Percentiles rank a stretch among this genome's conserved stretches.
Conservation (phyloP, 2,113 vertebrate genomes). For the Ariopsis seemanni region DNA sequence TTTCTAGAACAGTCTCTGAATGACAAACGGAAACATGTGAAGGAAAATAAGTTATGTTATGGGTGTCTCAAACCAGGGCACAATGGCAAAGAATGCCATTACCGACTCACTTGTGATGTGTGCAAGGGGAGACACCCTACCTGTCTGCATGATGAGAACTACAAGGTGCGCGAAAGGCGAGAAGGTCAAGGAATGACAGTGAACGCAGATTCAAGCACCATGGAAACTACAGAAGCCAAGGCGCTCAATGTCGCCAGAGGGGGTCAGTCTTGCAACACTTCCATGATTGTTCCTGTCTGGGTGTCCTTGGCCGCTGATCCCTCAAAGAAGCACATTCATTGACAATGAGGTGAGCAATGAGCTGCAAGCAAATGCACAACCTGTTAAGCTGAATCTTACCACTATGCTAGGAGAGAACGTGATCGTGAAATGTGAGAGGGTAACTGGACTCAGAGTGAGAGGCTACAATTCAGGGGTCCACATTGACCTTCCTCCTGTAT, state of each 20-base stretch:
- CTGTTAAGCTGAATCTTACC: conserved; percentile 36
- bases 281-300: conserved; percentile 38
- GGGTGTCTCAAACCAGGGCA: conserved; percentile 30
- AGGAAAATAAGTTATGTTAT: conserved; percentile 40
- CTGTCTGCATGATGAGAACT: conserved; percentile 10
- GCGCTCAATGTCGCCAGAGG: not conserved
- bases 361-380: conserved; percentile 7
- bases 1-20: conserved; percentile 3
- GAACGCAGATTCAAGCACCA: not conserved
- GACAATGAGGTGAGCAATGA: conserved; percentile 1
- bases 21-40: conserved; percentile 8
- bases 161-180: not conserved
- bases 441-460: conserved; percentile 1
- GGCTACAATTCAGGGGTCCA: not conserved
- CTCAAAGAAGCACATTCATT: conserved; percentile 37
- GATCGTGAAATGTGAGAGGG: conserved; percentile 24
- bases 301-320: conserved; percentile 7
- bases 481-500: not conserved
- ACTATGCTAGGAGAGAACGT: conserved; percentile 29
- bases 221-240: conserved; percentile 6
- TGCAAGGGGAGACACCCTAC: conserved; percentile 32
- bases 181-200: not conserved
- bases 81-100: not conserved
- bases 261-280: not conserved
- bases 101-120: conserved; percentile 7